Evolutionary conservation across 1,140 invertebrate species (phyloP).

Genomic region (Aporrectodea caliginosa): DNA sequence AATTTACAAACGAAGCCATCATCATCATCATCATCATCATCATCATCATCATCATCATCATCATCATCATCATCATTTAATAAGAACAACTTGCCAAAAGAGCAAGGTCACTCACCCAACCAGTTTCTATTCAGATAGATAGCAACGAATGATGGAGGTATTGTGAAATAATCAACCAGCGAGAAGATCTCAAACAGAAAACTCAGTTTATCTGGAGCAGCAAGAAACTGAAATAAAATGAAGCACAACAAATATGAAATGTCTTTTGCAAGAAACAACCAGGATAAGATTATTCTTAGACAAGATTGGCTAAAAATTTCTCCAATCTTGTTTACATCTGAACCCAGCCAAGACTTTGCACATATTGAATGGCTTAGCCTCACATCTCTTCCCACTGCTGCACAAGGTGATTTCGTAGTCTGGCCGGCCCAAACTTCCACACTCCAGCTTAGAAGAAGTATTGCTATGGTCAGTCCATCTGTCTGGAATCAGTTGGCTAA

Average conservation of each 20-base stretch:
- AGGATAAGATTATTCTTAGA: neutral
- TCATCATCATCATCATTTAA: no score
- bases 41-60: no score
- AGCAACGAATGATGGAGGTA: constrained; percentile 99
- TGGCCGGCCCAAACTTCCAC: no score
- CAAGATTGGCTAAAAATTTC: neutral
- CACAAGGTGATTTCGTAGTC: neutral
- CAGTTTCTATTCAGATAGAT: constrained; percentile 97
- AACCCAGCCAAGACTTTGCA: neutral
- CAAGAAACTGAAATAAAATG: constrained; percentile 88
- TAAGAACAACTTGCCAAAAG: no score
- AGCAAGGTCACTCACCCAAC: no score
- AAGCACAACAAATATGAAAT: neutral
- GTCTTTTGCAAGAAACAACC: neutral
- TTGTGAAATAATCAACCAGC: constrained; percentile 99
- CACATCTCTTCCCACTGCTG: neutral
- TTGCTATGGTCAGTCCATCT: no score
- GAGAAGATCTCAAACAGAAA: constrained; percentile 99
- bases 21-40: no score
- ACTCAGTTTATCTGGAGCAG: constrained; percentile 98
- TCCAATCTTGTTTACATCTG: neutral
- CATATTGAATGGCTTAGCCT: neutral
- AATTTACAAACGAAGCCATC: no score
- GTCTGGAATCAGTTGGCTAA: no score
- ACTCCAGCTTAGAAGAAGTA: no score